Evolutionary conservation across 2,888 invertebrate genomes (phyloP).

Genomic region (Ophion ventricosus): DNA sequence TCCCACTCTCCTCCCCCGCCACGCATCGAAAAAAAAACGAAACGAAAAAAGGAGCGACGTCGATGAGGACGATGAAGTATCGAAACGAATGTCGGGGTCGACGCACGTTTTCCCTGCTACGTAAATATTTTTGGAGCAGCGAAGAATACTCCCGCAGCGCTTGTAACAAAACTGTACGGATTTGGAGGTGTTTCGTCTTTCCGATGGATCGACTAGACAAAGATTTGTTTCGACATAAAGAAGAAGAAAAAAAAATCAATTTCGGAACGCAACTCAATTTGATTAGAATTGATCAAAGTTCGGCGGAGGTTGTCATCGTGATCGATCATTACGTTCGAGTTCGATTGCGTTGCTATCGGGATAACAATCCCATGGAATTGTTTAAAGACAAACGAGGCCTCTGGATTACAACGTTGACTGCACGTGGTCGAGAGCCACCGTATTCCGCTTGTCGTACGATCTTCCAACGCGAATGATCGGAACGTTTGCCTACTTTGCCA

Average conservation of each 20-base stretch:
- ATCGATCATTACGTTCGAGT: too few species aligned
- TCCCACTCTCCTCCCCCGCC: too few species aligned
- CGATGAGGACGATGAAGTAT: neutral
- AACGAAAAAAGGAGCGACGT: neutral
- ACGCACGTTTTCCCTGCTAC: neutral
- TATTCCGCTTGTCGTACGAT: too few species aligned
- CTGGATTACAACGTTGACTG: too few species aligned
- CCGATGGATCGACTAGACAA: neutral
- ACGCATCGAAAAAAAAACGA: neutral
- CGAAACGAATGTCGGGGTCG: slow-evolving; percentile 18
- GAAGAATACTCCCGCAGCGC: neutral
- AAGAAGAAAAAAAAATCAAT: neutral
- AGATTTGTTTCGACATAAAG: neutral
- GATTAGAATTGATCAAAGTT: too few species aligned
- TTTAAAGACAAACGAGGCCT: too few species aligned
- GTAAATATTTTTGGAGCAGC: neutral
- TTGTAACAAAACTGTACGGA: neutral
- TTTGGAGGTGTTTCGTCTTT: neutral
- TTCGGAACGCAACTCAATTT: too few species aligned
- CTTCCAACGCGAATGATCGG: neutral
- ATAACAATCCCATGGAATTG: too few species aligned
- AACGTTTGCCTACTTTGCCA: neutral
- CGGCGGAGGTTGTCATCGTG: too few species aligned
- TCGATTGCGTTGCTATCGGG: too few species aligned
- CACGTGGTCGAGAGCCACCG: too few species aligned